A percentile compares a stretch with the other conserved stretches of the same genome.
Evolutionary conservation across 1,140 invertebrate genomes (phyloP).

Genomic region (Heliconius hermathena): DNA sequence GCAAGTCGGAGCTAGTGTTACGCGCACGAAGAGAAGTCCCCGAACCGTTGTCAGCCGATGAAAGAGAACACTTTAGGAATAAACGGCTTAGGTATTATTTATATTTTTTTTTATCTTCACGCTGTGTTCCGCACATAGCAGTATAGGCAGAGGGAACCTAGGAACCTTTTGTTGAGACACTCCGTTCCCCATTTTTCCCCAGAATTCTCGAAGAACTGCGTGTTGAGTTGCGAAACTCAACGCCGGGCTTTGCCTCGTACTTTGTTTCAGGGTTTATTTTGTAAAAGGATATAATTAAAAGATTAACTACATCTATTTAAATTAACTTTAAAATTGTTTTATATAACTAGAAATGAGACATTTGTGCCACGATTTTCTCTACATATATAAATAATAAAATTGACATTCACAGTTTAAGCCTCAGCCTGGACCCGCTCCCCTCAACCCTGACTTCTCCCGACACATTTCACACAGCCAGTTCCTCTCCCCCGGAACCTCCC

Average conservation of each 20-base stretch:
- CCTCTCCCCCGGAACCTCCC: slow-evolving; percentile 65
- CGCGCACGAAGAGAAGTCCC: slow-evolving; percentile 49
- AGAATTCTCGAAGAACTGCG: not conserved
- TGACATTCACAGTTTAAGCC: slow-evolving; percentile 51
- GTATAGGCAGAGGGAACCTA: not conserved
- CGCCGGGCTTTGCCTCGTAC: too few species aligned
- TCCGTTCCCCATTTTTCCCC: not conserved
- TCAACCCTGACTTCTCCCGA: slow-evolving; percentile 83
- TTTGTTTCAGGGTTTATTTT: too few species aligned
- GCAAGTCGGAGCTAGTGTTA: slow-evolving; percentile 73
- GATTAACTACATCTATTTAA: too few species aligned
- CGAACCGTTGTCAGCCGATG: slow-evolving; percentile 66
- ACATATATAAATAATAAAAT: too few species aligned
- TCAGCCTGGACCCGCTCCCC: slow-evolving; percentile 63
- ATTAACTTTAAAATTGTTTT: too few species aligned
- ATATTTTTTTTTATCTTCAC: not conserved
- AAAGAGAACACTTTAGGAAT: slow-evolving; percentile 59
- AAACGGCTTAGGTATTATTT: slow-evolving; percentile 58
- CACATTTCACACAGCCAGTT: slow-evolving; percentile 88
- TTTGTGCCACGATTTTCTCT: too few species aligned
- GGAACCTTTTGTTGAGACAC: not conserved
- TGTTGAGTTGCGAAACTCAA: not conserved
- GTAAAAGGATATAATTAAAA: too few species aligned
- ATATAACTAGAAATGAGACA: too few species aligned
- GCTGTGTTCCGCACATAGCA: not conserved